These are phyloP conservation scores for Dicranocentrus wangi DNA, from an alignment of 2,888 invertebrate species.

Conservation along the genomic window DNA sequence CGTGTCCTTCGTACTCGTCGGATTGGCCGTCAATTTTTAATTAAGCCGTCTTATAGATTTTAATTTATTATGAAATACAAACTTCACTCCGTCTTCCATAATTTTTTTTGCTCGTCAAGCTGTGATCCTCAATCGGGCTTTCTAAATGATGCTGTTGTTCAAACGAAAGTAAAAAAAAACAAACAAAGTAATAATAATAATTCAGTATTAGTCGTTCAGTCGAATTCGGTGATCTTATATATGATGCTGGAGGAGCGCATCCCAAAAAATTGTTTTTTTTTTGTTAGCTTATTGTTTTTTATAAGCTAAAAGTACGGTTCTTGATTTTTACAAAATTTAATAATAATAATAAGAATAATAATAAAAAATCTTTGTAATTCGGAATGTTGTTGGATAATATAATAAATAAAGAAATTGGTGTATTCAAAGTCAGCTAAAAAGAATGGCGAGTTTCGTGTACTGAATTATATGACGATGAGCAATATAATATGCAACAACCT, in stretches of 20 bases:
- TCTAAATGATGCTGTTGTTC: background rate
- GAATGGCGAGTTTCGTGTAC: too few species aligned
- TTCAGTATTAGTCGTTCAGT: too few species aligned
- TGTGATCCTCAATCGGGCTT: conserved; percentile 55
- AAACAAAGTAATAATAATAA: background rate
- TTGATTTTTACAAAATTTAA: too few species aligned
- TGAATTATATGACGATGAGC: too few species aligned
- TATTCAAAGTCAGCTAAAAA: conserved; percentile 12
- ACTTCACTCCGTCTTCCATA: background rate
- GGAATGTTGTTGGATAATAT: too few species aligned
- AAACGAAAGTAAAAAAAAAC: background rate
- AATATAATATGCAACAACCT: background rate
- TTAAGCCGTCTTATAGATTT: background rate
- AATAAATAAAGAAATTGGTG: conserved; percentile 12
- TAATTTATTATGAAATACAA: background rate
- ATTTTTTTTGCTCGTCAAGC: conserved; percentile 51
- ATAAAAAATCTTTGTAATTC: too few species aligned
- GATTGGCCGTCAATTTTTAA: background rate
- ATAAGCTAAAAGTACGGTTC: too few species aligned
- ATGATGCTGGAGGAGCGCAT: too few species aligned
- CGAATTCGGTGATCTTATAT: too few species aligned
- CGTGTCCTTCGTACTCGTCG: background rate
- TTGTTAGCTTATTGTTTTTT: too few species aligned
- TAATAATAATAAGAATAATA: too few species aligned
- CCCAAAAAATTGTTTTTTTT: background rate